Conservation (phyloP, 2,888 invertebrate genomes). For the Oconnorella tubifera region DNA sequence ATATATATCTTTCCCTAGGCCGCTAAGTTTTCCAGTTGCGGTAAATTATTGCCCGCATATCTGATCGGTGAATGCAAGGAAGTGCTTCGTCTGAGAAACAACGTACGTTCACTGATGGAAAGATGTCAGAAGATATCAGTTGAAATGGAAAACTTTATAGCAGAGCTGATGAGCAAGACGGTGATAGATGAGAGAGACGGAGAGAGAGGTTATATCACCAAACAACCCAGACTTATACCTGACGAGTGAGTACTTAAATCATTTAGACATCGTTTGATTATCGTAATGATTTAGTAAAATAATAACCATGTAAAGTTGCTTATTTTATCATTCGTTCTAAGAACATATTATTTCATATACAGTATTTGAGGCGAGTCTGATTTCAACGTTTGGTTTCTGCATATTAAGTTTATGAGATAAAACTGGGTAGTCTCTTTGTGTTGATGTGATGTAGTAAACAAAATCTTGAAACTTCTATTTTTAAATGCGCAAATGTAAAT, state of each 20-base stretch:
- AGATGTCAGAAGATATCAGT: constrained; percentile 73
- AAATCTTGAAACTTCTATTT: too few relatives aligned
- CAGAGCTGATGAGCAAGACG: constrained; percentile 60
- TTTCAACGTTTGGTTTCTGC: too few relatives aligned
- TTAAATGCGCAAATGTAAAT: too few relatives aligned
- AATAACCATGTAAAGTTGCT: not conserved
- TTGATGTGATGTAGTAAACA: too few relatives aligned
- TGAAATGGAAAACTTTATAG: constrained; percentile 75
- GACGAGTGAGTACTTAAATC: constrained; percentile 64
- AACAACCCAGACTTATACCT: constrained; percentile 71
- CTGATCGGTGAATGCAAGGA: constrained; percentile 74
- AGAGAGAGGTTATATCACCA: constrained; percentile 59
- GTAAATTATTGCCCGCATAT: constrained; percentile 70
- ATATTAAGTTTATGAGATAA: too few relatives aligned
- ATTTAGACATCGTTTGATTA: not conserved
- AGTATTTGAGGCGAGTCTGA: too few relatives aligned
- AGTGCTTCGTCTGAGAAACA: constrained; percentile 28
- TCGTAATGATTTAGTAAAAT: not conserved
- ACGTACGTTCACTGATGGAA: constrained; percentile 32
- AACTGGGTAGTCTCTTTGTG: too few relatives aligned
- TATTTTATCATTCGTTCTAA: constrained; percentile 38
- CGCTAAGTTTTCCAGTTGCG: constrained; percentile 57
- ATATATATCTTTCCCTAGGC: too few relatives aligned
- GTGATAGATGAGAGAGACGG: constrained; percentile 59
- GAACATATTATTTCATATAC: too few relatives aligned